Conservation (phyloP, 2,888 invertebrate species). For the Pterostichus madidus region DNA sequence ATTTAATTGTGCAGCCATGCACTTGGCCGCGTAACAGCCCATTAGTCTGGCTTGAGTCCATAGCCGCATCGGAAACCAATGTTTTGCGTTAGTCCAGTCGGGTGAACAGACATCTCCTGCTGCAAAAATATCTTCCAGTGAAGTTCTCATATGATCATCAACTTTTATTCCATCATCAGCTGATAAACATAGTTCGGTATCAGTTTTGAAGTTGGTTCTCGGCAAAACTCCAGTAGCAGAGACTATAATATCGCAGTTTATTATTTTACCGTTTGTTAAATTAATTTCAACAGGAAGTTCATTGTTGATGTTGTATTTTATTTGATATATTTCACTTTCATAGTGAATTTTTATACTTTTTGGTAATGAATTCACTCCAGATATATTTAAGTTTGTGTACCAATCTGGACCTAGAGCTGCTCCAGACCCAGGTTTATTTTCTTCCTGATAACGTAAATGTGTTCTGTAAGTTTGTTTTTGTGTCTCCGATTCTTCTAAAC, state of each 20-base stretch:
- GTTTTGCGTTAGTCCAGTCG: constrained; percentile 86
- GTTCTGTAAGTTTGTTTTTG: constrained; percentile 72
- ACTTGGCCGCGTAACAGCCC: constrained; percentile 95
- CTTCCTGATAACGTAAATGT: constrained; percentile 84
- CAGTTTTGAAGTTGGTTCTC: constrained; percentile 81
- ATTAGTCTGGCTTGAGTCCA: constrained; percentile 99
- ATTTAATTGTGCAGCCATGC: constrained; percentile 85
- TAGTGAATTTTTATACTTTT: constrained; percentile 82
- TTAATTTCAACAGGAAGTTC: constrained; percentile 82
- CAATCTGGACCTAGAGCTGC: constrained; percentile 99
- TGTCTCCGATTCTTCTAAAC: constrained; percentile 69
- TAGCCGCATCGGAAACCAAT: constrained; percentile 96
- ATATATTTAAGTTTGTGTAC: constrained; percentile 86
- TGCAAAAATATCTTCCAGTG: constrained; percentile 89
- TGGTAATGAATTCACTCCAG: constrained; percentile 77
- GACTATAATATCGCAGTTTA: constrained; percentile 93
- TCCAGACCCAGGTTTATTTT: constrained; percentile 81
- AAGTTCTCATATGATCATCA: constrained; percentile 91
- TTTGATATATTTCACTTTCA: constrained; percentile 79
- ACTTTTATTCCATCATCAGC: constrained; percentile 92
- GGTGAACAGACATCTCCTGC: constrained; percentile 96
- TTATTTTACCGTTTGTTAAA: constrained; percentile 85
- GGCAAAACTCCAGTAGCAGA: constrained; percentile 97
- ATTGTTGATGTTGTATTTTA: constrained; percentile 74
- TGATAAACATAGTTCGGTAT: constrained; percentile 78